These are phyloP conservation scores for Reinhardtius hippoglossoides DNA, from an alignment of 2,113 vertebrate species.

Conservation along the genomic window DNA sequence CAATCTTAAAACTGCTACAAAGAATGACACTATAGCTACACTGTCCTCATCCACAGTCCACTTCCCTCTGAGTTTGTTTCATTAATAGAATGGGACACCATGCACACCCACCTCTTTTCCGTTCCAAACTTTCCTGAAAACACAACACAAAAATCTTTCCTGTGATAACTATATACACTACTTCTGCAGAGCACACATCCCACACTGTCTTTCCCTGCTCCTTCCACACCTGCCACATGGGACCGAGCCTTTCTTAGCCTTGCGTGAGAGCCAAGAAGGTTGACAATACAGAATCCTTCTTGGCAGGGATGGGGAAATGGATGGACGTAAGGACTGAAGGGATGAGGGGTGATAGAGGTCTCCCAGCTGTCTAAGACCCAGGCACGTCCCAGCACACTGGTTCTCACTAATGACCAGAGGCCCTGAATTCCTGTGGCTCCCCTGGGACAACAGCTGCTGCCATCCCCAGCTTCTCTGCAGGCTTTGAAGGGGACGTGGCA, in stretches of 20 bases:
- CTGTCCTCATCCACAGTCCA: not conserved
- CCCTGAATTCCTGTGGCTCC: constrained; percentile 71
- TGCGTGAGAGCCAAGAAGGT: constrained; percentile 14
- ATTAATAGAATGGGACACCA: too few relatives aligned
- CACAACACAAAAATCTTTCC: not conserved
- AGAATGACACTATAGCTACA: not conserved
- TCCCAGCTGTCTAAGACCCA: constrained; percentile 76
- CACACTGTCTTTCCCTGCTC: constrained; percentile 5
- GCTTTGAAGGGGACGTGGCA: constrained; percentile 78
- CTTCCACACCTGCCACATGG: constrained; percentile 18
- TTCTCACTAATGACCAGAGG: constrained; percentile 82
- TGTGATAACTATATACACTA: constrained; percentile 5
- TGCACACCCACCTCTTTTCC: not conserved
- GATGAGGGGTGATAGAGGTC: constrained; percentile 59
- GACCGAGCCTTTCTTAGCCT: constrained; percentile 27
- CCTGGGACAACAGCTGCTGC: constrained; percentile 81
- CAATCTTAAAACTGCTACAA: not conserved
- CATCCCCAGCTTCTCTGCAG: constrained; percentile 65
- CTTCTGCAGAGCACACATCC: constrained; percentile 9
- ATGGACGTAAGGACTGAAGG: constrained; percentile 39
- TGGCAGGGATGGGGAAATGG: constrained; percentile 41
- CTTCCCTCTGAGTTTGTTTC: too few relatives aligned
- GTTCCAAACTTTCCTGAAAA: not conserved
- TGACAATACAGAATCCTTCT: constrained; percentile 35
- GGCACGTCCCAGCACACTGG: constrained; percentile 68